Evolutionary conservation across 2,888 invertebrate genomes (phyloP).

Genomic region (Salticus scenicus): DNA sequence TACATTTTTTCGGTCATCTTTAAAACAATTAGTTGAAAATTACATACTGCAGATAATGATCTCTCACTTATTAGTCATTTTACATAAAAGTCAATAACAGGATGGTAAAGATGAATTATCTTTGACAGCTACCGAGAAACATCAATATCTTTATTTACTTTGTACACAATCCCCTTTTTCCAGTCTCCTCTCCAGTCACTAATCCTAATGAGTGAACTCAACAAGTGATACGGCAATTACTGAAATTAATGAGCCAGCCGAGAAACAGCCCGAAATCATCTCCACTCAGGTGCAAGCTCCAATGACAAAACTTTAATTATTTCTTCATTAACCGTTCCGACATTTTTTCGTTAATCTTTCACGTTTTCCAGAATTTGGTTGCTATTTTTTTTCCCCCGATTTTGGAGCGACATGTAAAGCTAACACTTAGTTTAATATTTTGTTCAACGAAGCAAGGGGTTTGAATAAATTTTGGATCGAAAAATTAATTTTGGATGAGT

Average conservation of each 20-base stretch:
- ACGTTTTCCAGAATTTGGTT: neutral
- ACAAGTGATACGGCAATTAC: conserved; percentile 59
- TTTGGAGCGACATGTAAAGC: neutral
- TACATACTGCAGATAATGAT: neutral
- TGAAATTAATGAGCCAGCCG: conserved; percentile 50
- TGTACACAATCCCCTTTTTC: conserved; percentile 5
- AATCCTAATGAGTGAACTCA: conserved; percentile 38
- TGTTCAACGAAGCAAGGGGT: neutral
- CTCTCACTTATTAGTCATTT: neutral
- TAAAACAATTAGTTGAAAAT: no score
- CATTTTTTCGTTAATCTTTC: conserved; percentile 16
- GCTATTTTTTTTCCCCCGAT: neutral
- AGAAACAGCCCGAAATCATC: conserved; percentile 33
- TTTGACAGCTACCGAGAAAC: neutral
- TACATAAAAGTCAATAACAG: no score
- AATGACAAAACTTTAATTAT: conserved; percentile 62
- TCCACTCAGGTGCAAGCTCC: conserved; percentile 26
- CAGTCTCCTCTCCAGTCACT: neutral
- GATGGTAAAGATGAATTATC: neutral
- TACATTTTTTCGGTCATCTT: neutral
- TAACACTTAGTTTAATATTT: neutral
- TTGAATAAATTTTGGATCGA: conserved; percentile 13
- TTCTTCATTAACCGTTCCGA: conserved; percentile 51
- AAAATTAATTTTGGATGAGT: conserved; percentile 2
- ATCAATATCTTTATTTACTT: neutral